Percentiles rank a stretch among this genome's conserved stretches.
These are phyloP conservation scores for Catharus fuscescens DNA, from an alignment of 2,113 vertebrate species.

Conservation along the genomic window DNA sequence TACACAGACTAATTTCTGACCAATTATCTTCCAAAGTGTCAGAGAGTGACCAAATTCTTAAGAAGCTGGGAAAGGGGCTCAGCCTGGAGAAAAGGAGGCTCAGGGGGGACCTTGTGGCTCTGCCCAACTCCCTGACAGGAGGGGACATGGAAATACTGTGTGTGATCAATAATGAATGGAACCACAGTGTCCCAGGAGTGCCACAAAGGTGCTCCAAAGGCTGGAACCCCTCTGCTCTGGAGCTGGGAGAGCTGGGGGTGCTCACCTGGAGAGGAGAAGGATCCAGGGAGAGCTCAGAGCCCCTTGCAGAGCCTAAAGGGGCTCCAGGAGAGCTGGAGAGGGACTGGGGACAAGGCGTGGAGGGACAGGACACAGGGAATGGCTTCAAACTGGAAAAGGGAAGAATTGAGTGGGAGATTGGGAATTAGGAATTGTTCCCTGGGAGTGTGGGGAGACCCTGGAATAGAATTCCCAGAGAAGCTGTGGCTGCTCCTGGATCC, in stretches of 20 bases:
- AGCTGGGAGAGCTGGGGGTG: neutral
- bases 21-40: no score
- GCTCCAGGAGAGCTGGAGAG: neutral
- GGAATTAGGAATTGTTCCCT: no score
- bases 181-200: neutral
- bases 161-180: neutral
- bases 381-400: rapidly evolving
- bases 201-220: rapidly evolving
- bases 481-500: neutral
- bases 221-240: neutral
- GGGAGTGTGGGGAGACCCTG: no score
- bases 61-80: no score
- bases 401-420: rapidly evolving
- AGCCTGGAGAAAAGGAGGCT: no score
- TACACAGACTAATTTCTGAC: no score
- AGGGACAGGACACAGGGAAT: neutral
- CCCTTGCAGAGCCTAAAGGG: neutral
- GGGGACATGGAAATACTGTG: neutral
- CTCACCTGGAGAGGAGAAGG: neutral
- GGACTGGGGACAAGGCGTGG: neutral
- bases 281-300: neutral
- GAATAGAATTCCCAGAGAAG: neutral
- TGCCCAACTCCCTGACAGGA: neutral
- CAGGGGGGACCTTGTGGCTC: neutral
- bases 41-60: no score